These are phyloP conservation scores for Globia sparganii DNA, from an alignment of 2,888 invertebrate genomes.

Conservation along the genomic window DNA sequence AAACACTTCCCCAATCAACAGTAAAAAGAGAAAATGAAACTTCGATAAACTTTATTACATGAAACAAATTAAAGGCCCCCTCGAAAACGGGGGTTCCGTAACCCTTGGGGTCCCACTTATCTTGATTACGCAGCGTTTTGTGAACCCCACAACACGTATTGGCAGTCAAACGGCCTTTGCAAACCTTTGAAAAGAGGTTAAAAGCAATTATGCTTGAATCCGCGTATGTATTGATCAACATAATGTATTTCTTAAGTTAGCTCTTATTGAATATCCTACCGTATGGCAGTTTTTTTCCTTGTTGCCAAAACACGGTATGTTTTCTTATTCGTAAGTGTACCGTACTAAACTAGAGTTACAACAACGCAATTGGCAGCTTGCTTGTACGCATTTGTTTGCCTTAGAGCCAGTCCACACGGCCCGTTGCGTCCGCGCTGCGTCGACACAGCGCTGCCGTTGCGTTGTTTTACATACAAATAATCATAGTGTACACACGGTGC, in stretches of 20 bases:
- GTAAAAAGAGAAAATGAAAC: conserved; percentile 60
- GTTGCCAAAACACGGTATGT: not conserved
- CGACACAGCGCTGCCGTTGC: too few species aligned
- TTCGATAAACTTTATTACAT: conserved; percentile 64
- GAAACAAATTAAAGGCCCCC: conserved; percentile 62
- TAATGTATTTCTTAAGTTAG: conserved; percentile 29
- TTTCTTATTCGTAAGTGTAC: not conserved
- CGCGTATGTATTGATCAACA: conserved; percentile 45
- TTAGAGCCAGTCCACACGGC: too few species aligned
- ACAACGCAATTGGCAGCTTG: too few species aligned
- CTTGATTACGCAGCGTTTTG: conserved; percentile 70
- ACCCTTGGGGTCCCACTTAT: conserved; percentile 66
- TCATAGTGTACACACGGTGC: too few species aligned
- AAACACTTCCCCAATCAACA: conserved; percentile 59
- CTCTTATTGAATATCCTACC: conserved; percentile 26
- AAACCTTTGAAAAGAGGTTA: conserved; percentile 67
- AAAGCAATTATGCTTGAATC: conserved; percentile 65
- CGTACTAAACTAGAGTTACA: not conserved
- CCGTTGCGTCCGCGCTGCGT: too few species aligned
- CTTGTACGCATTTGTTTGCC: not conserved
- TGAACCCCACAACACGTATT: conserved; percentile 63
- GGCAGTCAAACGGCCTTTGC: conserved; percentile 68
- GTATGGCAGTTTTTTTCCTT: not conserved
- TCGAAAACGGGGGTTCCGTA: conserved; percentile 49
- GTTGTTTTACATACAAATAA: too few species aligned